Evolutionary conservation across 2,888 invertebrate species (phyloP).

Genomic region (Atrina japonica): DNA sequence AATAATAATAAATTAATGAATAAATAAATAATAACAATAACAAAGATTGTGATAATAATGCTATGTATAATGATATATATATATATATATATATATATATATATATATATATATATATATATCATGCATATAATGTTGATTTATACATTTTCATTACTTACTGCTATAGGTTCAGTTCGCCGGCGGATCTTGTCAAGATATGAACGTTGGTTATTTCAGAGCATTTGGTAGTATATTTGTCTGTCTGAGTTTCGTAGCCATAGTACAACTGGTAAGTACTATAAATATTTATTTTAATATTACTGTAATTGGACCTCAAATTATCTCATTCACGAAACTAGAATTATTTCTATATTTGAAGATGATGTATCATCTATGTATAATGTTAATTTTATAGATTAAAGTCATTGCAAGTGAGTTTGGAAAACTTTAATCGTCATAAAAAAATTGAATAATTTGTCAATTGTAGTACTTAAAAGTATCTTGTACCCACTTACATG

Average conservation of each 20-base stretch:
- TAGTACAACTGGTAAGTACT: slow-evolving; percentile 51
- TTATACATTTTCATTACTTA: neutral
- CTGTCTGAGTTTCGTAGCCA: slow-evolving; percentile 43
- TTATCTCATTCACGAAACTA: neutral
- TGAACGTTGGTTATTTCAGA: slow-evolving; percentile 52
- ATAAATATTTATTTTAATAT: neutral
- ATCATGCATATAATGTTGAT: neutral
- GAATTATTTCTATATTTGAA: too few relatives aligned
- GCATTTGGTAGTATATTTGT: slow-evolving; percentile 57
- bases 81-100: neutral
- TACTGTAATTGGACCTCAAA: too few relatives aligned
- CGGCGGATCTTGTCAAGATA: slow-evolving; percentile 52
- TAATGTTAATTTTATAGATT: too few relatives aligned
- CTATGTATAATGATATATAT: neutral
- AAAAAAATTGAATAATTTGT: too few relatives aligned
- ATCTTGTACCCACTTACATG: too few relatives aligned
- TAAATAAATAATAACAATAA: too few relatives aligned
- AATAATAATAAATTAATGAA: neutral
- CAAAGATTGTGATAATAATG: too few relatives aligned
- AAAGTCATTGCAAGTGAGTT: too few relatives aligned
- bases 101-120: neutral
- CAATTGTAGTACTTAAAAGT: too few relatives aligned
- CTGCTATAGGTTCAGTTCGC: slow-evolving; percentile 54
- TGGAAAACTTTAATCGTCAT: too few relatives aligned
- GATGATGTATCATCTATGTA: too few relatives aligned